These are phyloP conservation scores for Synergus umbraculus DNA, from an alignment of 2,888 invertebrate genomes.

Conservation along the genomic window DNA sequence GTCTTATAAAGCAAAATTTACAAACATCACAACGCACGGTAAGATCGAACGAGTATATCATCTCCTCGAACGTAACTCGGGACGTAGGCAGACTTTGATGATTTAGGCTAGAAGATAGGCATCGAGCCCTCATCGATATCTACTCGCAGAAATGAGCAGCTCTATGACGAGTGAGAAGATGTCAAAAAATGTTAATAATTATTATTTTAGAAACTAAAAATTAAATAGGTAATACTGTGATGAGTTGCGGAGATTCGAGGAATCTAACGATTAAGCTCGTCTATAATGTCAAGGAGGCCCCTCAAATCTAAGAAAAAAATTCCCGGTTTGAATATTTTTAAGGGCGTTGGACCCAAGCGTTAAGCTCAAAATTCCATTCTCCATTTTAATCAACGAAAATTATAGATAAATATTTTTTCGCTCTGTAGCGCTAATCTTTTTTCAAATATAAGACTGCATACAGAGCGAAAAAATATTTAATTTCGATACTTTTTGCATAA, in stretches of 20 bases:
- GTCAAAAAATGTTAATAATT: slow-evolving; percentile 23
- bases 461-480: too few relatives aligned
- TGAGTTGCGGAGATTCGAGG: slow-evolving; percentile 29
- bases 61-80: slow-evolving; percentile 57
- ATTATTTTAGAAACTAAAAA: slow-evolving; percentile 35
- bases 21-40: slow-evolving; percentile 74
- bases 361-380: too few relatives aligned
- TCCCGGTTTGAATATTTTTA: too few relatives aligned
- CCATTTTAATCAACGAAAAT: too few relatives aligned
- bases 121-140: slow-evolving; percentile 51
- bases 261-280: slow-evolving; percentile 3
- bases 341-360: too few relatives aligned
- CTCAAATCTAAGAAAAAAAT: too few relatives aligned
- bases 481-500: too few relatives aligned
- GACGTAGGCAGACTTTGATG: slow-evolving; percentile 50
- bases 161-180: slow-evolving; percentile 13
- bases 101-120: slow-evolving; percentile 54
- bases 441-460: too few relatives aligned
- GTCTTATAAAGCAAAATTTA: slow-evolving; percentile 78
- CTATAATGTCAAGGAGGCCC: neutral
- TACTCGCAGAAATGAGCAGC: slow-evolving; percentile 24
- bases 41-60: slow-evolving; percentile 69
- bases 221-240: slow-evolving; percentile 37
- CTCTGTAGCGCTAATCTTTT: too few relatives aligned
- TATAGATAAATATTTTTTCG: too few relatives aligned